Evolutionary conservation across 2,888 invertebrate genomes (phyloP), one percentile per base, ranked within the genome.

Genomic region (Pilophorus perplexus): DNA sequence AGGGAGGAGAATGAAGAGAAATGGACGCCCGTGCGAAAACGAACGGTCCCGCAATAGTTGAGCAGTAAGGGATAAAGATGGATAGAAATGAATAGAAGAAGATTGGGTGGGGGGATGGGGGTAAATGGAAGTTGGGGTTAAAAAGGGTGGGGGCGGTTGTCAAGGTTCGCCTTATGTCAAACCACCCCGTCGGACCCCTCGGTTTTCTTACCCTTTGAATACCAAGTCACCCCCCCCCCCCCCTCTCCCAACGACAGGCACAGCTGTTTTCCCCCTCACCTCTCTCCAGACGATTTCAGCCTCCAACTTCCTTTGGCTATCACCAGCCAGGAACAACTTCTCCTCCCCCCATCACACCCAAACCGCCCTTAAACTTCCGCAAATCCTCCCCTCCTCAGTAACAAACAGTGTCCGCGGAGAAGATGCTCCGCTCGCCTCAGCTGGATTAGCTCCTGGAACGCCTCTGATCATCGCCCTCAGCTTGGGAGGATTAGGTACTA

Each of bases 21-120:
- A 57, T 57, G 57, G 57, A 57, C 18, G 40, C 57, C 40, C 27
- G 57, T 40, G 57, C 25, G 57, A 57, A 40, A 57, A 57, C 57
- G 57, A 57, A 57, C 57, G 57, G 57, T 57, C 57, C 40, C 42
- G 57, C 40, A 38, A 40, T 57, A 57, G 57, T 57, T 40, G 55
- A 42, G 3, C 22, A 16, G 57, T 20, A 40, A 40, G 38, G 42
- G 22, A 40, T 38, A 57, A 40, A 40, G 54, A 54, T 54, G 54
- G 57, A 57, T 57, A 57, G 57, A 40, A 57, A 57, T 40, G 57
- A 40, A 40, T 40, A 57, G 40, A 57, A 57, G 40, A 38, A 40
- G 20, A 22, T 6, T 8, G 23, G 22, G 3, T 2, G 48, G 48
- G 6, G 20, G 48, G 4, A 23, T 12, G 23, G 16, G 25, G 23